These are phyloP conservation scores for Rhagologus leucostigma DNA, from an alignment of 2,113 vertebrate genomes.

Conservation along the genomic window DNA sequence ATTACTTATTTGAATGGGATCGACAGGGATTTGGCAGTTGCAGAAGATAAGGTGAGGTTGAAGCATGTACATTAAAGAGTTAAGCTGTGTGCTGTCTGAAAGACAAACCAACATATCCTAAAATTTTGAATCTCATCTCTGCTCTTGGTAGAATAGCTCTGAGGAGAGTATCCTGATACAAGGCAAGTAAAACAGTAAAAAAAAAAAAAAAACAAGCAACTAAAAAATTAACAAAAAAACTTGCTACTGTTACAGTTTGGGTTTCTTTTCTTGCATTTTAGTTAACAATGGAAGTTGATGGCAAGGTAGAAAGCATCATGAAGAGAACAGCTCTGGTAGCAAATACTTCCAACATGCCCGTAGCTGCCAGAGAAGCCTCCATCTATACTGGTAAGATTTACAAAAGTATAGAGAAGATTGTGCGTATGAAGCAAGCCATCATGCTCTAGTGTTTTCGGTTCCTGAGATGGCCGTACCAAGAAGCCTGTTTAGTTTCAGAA, in stretches of 20 bases:
- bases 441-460: background rate
- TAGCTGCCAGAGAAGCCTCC: constrained; percentile 96
- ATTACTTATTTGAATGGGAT: background rate
- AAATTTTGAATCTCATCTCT: background rate
- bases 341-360: constrained; percentile 99
- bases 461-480: background rate
- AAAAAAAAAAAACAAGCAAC: background rate
- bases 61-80: background rate
- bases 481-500: background rate
- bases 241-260: background rate
- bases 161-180: background rate
- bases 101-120: background rate
- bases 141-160: background rate
- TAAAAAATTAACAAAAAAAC: background rate
- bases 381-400: constrained; percentile 91
- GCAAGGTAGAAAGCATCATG: constrained; percentile 96
- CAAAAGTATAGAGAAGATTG: background rate
- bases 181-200: background rate
- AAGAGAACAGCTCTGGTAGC: constrained; percentile 97
- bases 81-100: background rate
- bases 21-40: background rate
- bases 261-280: constrained; percentile 53
- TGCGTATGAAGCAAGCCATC: background rate
- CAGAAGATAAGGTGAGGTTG: background rate
- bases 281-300: constrained; percentile 97